Evolutionary conservation across 2,797 vertebrate genomes (phyloP).

Genomic region (Florisuga fusca): DNA sequence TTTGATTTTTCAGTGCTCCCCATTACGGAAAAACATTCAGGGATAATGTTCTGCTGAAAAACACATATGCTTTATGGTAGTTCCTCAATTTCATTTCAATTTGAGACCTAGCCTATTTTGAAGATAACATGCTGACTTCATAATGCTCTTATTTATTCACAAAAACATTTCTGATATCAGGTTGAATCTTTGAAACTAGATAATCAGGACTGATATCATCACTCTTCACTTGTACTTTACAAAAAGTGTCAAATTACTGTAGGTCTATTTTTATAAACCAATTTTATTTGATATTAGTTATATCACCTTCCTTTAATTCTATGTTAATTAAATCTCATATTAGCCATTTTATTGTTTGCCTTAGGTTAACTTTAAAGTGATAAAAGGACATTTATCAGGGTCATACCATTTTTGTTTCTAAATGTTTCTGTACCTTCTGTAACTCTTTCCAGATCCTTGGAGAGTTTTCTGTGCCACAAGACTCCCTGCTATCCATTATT

Average conservation of each 20-base stretch:
- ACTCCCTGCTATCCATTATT: background rate
- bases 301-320: conserved; percentile 21
- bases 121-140: background rate
- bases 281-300: conserved; percentile 19
- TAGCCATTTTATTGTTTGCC: conserved; percentile 40
- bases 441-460: background rate
- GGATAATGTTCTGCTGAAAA: background rate
- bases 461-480: background rate
- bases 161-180: background rate
- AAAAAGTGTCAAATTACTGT: background rate
- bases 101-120: background rate
- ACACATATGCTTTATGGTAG: fast-evolving
- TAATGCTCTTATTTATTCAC: background rate
- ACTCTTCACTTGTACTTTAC: background rate
- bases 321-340: conserved; percentile 45
- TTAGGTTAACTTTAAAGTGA: conserved; percentile 40
- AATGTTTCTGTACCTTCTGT: background rate
- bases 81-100: background rate
- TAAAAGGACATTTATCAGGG: conserved; percentile 2
- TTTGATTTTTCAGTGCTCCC: fast-evolving
- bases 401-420: background rate
- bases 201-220: background rate
- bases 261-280: conserved; percentile 27
- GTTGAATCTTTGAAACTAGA: background rate
- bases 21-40: background rate